phyloP scores from a whole-genome alignment of 2,888 invertebrate genomes.

The Lasiommata megera region DNA sequence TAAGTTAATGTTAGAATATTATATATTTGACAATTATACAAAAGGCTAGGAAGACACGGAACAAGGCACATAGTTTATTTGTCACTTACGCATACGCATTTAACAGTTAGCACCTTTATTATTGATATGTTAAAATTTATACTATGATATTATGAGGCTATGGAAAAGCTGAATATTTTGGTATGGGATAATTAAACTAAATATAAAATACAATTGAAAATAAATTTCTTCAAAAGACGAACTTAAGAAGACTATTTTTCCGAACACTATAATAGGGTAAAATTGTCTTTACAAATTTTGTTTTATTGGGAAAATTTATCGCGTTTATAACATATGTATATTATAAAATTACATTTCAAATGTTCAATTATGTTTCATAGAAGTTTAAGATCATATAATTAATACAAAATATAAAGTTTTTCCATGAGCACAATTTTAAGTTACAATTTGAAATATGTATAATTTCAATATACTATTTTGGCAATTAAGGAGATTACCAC shows the following conservation, averaged over 20 bases:
- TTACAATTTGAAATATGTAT: conserved; percentile 26
- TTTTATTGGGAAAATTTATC: no score
- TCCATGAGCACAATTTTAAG: neutral
- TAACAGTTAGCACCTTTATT: conserved; percentile 36
- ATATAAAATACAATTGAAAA: neutral
- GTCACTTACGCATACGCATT: conserved; percentile 21
- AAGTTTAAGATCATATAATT: no score
- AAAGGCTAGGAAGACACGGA: conserved; percentile 59
- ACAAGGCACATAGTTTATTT: conserved; percentile 54
- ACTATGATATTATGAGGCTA: conserved; percentile 2
- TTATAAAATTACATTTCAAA: no score
- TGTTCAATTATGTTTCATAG: no score
- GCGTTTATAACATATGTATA: no score
- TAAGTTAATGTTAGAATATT: conserved; percentile 17
- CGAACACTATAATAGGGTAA: no score
- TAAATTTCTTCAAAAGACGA: neutral
- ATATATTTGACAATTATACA: conserved; percentile 28
- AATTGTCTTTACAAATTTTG: no score
- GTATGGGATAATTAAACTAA: no score
- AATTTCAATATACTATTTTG: conserved; percentile 63
- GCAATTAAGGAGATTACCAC: conserved; percentile 81
- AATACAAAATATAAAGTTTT: conserved; percentile 18
- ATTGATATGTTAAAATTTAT: conserved; percentile 23
- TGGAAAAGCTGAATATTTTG: conserved; percentile 14
- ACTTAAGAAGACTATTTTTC: no score